Evolutionary conservation across 2,113 vertebrate species (phyloP).

Genomic region (Manacus vitellinus): DNA sequence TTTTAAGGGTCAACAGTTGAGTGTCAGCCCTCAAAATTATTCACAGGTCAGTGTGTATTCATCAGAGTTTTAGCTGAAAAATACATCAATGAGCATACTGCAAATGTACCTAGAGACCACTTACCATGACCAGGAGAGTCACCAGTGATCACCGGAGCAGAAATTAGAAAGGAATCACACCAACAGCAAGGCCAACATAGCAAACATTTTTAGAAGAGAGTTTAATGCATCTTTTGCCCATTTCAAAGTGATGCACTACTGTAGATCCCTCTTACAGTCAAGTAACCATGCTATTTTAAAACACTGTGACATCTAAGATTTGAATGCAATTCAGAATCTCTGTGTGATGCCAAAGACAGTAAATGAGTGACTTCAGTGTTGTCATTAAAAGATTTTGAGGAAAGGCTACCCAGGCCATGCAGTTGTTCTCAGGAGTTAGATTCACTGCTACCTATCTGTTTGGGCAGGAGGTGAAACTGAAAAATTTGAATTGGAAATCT

Average conservation of each 20-base stretch:
- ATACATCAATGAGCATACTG: not conserved
- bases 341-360: not conserved
- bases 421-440: not conserved
- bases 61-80: conserved; percentile 6
- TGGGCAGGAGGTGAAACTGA: not conserved
- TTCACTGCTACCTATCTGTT: not conserved
- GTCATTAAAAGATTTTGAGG: not conserved
- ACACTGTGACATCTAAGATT: not conserved
- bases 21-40: not conserved
- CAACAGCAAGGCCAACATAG: not conserved
- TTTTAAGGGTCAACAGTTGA: conserved; percentile 36
- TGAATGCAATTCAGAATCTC: not conserved
- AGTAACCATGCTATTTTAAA: not conserved
- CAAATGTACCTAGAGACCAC: not conserved
- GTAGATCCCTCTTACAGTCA: not conserved
- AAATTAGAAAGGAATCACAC: not conserved
- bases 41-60: conserved; percentile 18
- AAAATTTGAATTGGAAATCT: not conserved
- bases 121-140: not conserved
- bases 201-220: not conserved
- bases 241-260: not conserved
- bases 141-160: not conserved
- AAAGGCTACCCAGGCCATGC: not conserved
- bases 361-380: not conserved
- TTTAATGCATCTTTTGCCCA: not conserved